phyloP scores from a whole-genome alignment of 2,113 vertebrate genomes.

The Rattus rattus region DNA sequence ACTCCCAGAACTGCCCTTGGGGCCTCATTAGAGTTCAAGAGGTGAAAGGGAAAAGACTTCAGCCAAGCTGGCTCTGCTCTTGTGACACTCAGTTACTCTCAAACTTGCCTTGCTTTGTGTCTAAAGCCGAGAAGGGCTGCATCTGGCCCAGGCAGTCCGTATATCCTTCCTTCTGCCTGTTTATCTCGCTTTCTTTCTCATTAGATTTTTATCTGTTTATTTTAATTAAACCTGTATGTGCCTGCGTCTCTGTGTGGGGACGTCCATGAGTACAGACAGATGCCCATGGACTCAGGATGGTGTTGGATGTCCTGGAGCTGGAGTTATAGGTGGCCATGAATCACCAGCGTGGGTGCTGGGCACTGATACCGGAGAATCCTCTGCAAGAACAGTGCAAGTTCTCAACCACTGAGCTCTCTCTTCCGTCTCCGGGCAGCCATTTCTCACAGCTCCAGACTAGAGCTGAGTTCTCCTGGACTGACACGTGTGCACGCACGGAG shows the following conservation, averaged over 20 bases:
- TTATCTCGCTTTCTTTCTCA: neutral
- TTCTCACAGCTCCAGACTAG: neutral
- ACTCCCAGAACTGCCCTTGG: neutral
- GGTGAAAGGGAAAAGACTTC: neutral
- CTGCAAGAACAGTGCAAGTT: neutral
- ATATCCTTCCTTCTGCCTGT: neutral
- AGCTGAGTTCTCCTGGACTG: neutral
- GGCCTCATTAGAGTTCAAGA: neutral
- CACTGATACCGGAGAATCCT: neutral
- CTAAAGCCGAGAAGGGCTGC: neutral
- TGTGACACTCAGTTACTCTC: neutral
- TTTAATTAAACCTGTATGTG: neutral
- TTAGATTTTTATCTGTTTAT: neutral
- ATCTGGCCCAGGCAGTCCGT: neutral
- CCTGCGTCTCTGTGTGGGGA: neutral
- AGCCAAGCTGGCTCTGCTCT: neutral
- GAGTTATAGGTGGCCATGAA: neutral
- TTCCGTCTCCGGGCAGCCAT: neutral
- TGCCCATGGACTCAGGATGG: neutral
- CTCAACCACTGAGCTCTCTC: neutral
- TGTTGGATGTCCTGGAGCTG: neutral
- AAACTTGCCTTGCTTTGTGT: neutral
- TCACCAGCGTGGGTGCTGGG: neutral
- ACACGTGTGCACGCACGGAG: no score
- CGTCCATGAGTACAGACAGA: no score